Evolutionary conservation across 2,888 invertebrate species (phyloP).

Genomic region (Sinohyriopsis cumingii): DNA sequence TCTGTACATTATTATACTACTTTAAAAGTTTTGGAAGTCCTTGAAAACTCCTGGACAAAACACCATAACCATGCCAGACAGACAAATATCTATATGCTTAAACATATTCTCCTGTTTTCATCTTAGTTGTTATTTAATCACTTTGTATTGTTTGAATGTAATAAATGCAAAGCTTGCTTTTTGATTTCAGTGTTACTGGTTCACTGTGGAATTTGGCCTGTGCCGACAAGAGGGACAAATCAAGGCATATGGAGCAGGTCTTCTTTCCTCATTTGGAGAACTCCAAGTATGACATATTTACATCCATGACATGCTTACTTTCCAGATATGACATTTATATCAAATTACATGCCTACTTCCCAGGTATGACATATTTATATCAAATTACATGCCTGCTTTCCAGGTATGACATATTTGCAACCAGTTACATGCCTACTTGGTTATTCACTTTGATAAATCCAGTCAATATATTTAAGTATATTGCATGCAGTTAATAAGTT

Average conservation of each 20-base stretch:
- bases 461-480: too few species aligned
- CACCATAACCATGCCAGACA: too few species aligned
- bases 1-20: too few species aligned
- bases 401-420: constrained; percentile 60
- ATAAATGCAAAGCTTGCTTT: neutral
- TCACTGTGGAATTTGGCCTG: constrained; percentile 91
- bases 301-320: too few species aligned
- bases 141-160: too few species aligned
- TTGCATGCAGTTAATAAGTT: too few species aligned
- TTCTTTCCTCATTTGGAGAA: constrained; percentile 97
- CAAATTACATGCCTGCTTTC: too few species aligned
- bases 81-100: neutral
- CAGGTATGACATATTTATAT: constrained; percentile 60
- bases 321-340: constrained; percentile 73
- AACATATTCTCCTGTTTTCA: constrained; percentile 10
- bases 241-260: constrained; percentile 98
- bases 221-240: constrained; percentile 94
- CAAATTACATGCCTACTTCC: constrained; percentile 68
- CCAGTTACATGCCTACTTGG: too few species aligned
- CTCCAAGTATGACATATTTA: constrained; percentile 74
- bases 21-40: too few species aligned
- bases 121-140: constrained; percentile 66
- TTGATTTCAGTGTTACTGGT: constrained; percentile 69
- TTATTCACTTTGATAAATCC: too few species aligned
- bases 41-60: too few species aligned